phyloP scores from a whole-genome alignment of 2,113 vertebrate genomes.

The Cololabis saira region DNA sequence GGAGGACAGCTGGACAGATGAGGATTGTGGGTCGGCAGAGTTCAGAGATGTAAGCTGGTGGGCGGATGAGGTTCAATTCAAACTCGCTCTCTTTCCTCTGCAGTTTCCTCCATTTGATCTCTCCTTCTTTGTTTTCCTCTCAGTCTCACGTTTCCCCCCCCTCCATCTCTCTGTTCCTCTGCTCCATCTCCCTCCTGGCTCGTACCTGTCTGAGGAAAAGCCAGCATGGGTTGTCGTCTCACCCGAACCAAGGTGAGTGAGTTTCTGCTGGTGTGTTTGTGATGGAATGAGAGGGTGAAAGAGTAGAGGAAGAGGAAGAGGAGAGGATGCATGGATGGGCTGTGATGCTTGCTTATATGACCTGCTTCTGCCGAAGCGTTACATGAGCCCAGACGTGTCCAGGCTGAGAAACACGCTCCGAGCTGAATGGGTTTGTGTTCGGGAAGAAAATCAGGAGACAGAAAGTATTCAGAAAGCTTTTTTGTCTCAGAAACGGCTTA shows the following conservation, averaged over 20 bases:
- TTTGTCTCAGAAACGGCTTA: no score
- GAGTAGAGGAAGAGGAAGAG: rapidly evolving
- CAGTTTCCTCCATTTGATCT: neutral
- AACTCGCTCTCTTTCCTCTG: slow-evolving; percentile 15
- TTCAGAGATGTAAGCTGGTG: slow-evolving; percentile 65
- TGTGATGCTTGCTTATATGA: slow-evolving; percentile 31
- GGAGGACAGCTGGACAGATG: slow-evolving; percentile 52
- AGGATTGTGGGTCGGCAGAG: slow-evolving; percentile 48
- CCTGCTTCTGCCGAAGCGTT: neutral
- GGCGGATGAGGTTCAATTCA: slow-evolving; percentile 25
- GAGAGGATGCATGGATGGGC: neutral
- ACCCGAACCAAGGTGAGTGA: slow-evolving; percentile 70
- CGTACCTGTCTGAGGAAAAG: slow-evolving; percentile 4
- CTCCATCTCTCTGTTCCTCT: neutral
- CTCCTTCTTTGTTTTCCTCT: neutral
- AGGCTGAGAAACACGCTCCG: neutral
- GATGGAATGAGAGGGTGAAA: neutral
- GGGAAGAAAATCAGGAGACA: neutral
- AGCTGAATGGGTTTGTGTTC: neutral
- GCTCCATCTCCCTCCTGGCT: slow-evolving; percentile 2
- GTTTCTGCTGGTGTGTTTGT: slow-evolving; percentile 36
- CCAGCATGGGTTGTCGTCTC: slow-evolving; percentile 69
- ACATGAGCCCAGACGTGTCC: no score
- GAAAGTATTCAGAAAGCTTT: neutral
- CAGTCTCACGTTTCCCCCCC: neutral